These are phyloP conservation scores for Hystrix cristata DNA, from an alignment of 2,113 vertebrate genomes.

Conservation along the genomic window DNA sequence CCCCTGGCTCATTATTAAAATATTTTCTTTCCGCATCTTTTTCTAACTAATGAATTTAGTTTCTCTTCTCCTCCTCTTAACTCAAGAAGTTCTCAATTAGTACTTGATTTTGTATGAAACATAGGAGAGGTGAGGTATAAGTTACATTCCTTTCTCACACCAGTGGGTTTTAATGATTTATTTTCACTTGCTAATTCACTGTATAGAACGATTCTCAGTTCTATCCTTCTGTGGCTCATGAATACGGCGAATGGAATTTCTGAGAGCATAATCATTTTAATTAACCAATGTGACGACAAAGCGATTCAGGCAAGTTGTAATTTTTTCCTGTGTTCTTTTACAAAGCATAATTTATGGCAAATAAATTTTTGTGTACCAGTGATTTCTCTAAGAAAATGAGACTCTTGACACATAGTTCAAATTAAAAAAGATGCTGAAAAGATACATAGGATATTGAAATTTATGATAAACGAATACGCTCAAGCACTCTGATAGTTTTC, in stretches of 20 bases:
- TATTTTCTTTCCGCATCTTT: slow-evolving; percentile 52
- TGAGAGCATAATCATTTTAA: slow-evolving; percentile 43
- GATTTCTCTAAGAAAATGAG: slow-evolving; percentile 13
- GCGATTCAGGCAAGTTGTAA: not conserved
- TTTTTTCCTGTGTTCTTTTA: not conserved
- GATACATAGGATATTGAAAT: not conserved
- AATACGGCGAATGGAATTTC: slow-evolving; percentile 50
- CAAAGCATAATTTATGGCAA: not conserved
- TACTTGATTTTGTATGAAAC: slow-evolving; percentile 51
- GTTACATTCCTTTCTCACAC: slow-evolving; percentile 18
- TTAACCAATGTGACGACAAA: not conserved
- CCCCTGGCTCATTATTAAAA: not conserved
- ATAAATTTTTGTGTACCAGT: not conserved
- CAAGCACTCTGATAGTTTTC: slow-evolving; percentile 42
- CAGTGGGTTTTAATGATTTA: not conserved
- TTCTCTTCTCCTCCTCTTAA: not conserved
- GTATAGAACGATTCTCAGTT: slow-evolving; percentile 42
- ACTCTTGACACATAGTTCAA: slow-evolving; percentile 2
- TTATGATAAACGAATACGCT: not conserved
- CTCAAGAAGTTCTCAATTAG: slow-evolving; percentile 50
- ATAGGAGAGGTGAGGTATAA: slow-evolving; percentile 31
- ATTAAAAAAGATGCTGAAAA: slow-evolving; percentile 21
- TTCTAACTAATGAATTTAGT: slow-evolving; percentile 48
- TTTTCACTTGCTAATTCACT: slow-evolving; percentile 48
- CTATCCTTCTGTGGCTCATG: slow-evolving; percentile 8